Conservation (phyloP, 2,113 vertebrate genomes). For the Hydropotes inermis region DNA sequence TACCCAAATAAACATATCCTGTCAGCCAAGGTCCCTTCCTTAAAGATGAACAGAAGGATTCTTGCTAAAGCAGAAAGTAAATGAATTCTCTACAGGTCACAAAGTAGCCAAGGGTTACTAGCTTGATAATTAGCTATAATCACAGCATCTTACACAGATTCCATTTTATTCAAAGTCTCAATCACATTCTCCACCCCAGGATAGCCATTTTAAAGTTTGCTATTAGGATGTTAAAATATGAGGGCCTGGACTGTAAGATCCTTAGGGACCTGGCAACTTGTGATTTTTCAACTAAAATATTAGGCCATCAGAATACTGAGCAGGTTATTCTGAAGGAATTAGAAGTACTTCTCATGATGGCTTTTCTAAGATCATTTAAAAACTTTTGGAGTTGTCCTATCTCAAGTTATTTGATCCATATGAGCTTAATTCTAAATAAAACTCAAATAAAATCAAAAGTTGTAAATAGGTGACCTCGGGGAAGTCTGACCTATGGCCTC, state of each 20-base stretch:
- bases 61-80: not conserved
- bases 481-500: not conserved
- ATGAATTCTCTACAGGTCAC: not conserved
- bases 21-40: not conserved
- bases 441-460: constrained; percentile 14
- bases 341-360: not conserved
- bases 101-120: not conserved
- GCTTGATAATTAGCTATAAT: not conserved
- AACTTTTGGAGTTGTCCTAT: not conserved
- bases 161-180: not conserved
- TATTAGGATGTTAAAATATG: not conserved
- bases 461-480: not conserved
- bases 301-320: not conserved
- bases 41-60: not conserved
- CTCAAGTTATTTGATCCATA: not conserved
- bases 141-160: not conserved
- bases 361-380: constrained; percentile 13
- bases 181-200: not conserved
- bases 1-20: not conserved
- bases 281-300: not conserved
- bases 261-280: not conserved
- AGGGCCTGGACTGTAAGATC: not conserved
- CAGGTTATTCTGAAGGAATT: not conserved
- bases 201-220: not conserved
- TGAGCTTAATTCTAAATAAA: not conserved